Percentiles rank a stretch among this genome's conserved stretches.
Evolutionary conservation across 2,113 vertebrate species (phyloP).

Genomic region (Hemibagrus wyckioides): DNA sequence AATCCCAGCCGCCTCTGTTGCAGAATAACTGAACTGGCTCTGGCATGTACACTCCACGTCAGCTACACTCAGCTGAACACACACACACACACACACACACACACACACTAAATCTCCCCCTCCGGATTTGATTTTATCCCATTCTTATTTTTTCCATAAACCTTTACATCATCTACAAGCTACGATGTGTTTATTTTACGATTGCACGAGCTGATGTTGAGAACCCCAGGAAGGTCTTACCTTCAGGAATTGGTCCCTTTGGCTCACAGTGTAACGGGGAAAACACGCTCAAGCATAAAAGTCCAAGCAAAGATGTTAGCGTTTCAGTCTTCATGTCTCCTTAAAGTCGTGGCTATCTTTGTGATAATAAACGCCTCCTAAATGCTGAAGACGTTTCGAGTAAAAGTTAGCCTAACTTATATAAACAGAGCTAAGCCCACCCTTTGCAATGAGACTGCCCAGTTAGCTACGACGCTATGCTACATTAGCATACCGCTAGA

Average conservation of each 20-base stretch:
- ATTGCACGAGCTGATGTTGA: rapidly evolving
- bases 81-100: background rate
- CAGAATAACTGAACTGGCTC: too few species aligned
- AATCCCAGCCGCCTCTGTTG: background rate
- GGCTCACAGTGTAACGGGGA: constrained; percentile 45
- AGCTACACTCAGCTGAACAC: constrained; percentile 51
- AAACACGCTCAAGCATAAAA: constrained; percentile 35
- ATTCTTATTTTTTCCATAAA: background rate
- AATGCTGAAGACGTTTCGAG: background rate
- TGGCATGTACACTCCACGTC: constrained; percentile 68
- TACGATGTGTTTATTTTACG: background rate
- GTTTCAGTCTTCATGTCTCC: constrained; percentile 50
- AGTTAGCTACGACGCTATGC: background rate
- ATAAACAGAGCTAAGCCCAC: constrained; percentile 32
- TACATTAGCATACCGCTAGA: background rate
- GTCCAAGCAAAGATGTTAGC: constrained; percentile 16
- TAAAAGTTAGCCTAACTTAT: constrained; percentile 42
- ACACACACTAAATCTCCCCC: too few species aligned
- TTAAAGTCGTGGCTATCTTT: background rate
- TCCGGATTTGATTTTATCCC: background rate
- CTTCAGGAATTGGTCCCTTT: constrained; percentile 56
- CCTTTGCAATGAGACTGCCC: constrained; percentile 22
- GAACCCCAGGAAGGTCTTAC: too few species aligned
- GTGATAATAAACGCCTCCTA: background rate
- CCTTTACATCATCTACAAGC: background rate